Conservation (phyloP, 2,113 vertebrate genomes). For the Fukomys damarensis region DNA sequence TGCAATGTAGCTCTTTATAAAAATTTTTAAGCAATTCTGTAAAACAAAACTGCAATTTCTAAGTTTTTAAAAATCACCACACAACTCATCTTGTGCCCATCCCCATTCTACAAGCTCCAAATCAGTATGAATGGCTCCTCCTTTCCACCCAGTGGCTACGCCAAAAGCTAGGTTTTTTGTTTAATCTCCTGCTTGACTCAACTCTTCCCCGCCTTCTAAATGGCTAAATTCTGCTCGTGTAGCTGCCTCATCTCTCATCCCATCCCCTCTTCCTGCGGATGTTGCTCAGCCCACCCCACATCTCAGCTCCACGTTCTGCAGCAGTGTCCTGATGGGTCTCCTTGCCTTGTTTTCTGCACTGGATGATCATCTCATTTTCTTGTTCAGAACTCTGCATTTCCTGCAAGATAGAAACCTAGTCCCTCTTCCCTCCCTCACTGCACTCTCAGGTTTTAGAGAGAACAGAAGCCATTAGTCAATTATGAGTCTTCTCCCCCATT, state of each 20-base stretch:
- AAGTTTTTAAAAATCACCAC: neutral
- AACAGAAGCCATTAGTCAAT: slow-evolving; percentile 39
- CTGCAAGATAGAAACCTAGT: neutral
- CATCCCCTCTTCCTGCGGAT: neutral
- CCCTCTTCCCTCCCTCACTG: neutral
- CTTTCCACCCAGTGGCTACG: neutral
- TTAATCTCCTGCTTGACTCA: neutral
- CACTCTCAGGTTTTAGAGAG: slow-evolving; percentile 24
- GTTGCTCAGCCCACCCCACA: neutral
- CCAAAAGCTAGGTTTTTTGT: neutral
- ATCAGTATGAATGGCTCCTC: neutral
- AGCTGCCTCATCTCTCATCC: neutral
- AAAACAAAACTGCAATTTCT: slow-evolving; percentile 39
- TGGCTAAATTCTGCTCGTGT: neutral
- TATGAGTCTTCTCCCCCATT: neutral
- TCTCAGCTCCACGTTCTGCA: neutral
- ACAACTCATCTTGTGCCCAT: neutral
- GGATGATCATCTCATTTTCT: neutral
- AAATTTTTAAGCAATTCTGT: slow-evolving; percentile 28
- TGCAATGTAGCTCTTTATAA: neutral
- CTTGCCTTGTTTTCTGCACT: neutral
- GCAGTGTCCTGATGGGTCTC: neutral
- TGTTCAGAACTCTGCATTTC: neutral
- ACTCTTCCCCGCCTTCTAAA: neutral
- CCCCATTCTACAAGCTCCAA: neutral